phyloP scores from a whole-genome alignment of 2,113 vertebrate species.

The Aspiorhynchus laticeps region DNA sequence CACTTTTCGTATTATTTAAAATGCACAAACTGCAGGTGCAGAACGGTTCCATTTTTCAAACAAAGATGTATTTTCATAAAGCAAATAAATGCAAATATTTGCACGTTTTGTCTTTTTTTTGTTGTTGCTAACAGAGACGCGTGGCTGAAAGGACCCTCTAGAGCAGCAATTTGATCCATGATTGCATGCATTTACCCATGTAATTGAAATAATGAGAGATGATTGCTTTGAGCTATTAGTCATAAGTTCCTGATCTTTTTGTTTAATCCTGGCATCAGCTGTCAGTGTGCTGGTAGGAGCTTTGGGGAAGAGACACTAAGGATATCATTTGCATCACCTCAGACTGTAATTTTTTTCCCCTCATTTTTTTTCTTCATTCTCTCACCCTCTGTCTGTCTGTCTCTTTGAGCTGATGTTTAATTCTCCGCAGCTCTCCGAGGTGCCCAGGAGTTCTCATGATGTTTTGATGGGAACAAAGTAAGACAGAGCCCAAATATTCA shows the following conservation, averaged over 20 bases:
- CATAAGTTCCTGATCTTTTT: constrained; percentile 98
- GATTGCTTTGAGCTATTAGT: constrained; percentile 99
- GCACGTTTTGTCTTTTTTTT: constrained; percentile 84
- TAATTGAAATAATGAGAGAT: constrained; percentile 99
- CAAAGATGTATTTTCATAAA: constrained; percentile 91
- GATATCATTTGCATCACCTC: constrained; percentile 95
- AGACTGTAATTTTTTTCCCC: constrained; percentile 89
- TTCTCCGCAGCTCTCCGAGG: constrained; percentile 88
- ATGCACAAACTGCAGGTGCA: constrained; percentile 81
- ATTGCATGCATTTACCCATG: constrained; percentile 99
- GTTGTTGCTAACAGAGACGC: constrained; percentile 84
- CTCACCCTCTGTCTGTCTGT: constrained; percentile 28
- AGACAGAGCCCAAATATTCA: constrained; percentile 83
- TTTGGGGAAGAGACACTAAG: constrained; percentile 91
- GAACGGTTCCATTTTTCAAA: constrained; percentile 83
- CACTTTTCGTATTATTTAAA: constrained; percentile 65
- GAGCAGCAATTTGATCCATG: constrained; percentile 96
- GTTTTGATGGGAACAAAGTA: constrained; percentile 90
- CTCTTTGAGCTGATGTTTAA: constrained; percentile 82
- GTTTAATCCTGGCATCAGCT: constrained; percentile 99
- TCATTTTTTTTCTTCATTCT: constrained; percentile 68
- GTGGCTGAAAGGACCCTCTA: constrained; percentile 90
- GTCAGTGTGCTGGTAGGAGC: constrained; percentile 92
- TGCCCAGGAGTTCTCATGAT: constrained; percentile 86
- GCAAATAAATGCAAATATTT: constrained; percentile 96